Evolutionary conservation across 92 coral and sea anemone genomes (phyloP).

Genomic region (Galaxea fascicularis): DNA sequence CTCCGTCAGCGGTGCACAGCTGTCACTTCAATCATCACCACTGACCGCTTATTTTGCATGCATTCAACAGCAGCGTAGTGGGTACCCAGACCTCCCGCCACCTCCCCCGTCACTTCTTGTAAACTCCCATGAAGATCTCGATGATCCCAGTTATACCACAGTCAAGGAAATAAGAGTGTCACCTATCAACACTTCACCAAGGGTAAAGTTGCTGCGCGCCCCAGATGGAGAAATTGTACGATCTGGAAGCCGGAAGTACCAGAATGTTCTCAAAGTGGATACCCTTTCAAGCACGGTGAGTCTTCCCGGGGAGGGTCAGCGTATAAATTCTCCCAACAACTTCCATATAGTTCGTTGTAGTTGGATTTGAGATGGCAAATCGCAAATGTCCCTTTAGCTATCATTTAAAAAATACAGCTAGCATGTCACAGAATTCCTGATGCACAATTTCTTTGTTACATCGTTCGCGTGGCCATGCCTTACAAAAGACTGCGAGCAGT

Average conservation of each 20-base stretch:
- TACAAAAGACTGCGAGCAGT: too few species aligned
- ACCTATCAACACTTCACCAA: not conserved
- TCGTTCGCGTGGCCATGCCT: too few species aligned
- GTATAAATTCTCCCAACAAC: too few species aligned
- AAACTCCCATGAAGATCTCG: not conserved
- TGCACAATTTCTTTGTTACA: too few species aligned
- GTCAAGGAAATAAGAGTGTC: slow-evolving; percentile 19
- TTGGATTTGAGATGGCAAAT: too few species aligned
- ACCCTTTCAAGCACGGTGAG: slow-evolving; percentile 20
- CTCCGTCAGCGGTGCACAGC: too few species aligned
- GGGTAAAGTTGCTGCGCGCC: slow-evolving; percentile 7
- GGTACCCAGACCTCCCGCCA: slow-evolving; percentile 42
- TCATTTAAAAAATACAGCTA: too few species aligned
- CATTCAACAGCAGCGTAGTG: slow-evolving; percentile 21
- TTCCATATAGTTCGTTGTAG: too few species aligned
- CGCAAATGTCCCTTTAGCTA: too few species aligned
- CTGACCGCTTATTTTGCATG: not conserved
- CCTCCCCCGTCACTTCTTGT: slow-evolving; percentile 19
- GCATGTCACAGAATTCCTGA: too few species aligned
- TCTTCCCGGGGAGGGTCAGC: not conserved
- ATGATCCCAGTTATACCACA: slow-evolving; percentile 28
- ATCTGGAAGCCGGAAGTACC: slow-evolving; percentile 24
- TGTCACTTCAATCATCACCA: too few species aligned
- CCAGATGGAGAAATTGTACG: slow-evolving; percentile 30
- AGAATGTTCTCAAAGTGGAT: slow-evolving; percentile 8